These are phyloP conservation scores for Hydropotes inermis DNA, from an alignment of 2,113 vertebrate species.

Conservation along the genomic window DNA sequence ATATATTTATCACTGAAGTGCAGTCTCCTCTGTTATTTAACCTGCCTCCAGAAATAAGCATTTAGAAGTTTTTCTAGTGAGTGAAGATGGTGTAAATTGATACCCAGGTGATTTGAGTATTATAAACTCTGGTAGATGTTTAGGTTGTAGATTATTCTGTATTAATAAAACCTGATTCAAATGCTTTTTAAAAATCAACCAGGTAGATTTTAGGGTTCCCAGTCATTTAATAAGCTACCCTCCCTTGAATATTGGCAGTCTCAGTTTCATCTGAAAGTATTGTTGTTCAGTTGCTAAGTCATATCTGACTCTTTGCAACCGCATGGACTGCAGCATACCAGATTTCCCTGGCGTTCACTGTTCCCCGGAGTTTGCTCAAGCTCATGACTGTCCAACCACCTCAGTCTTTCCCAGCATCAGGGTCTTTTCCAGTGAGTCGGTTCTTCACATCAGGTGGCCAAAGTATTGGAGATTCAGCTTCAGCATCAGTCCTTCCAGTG, in stretches of 20 bases:
- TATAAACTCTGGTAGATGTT: neutral
- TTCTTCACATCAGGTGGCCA: neutral
- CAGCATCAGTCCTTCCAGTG: neutral
- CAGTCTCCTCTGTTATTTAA: neutral
- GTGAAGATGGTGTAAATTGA: neutral
- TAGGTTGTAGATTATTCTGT: neutral
- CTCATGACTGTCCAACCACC: neutral
- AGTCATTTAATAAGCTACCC: neutral
- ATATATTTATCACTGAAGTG: neutral
- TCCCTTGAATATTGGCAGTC: neutral
- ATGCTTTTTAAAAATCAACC: slow-evolving; percentile 1
- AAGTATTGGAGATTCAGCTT: neutral
- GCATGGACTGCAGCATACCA: neutral
- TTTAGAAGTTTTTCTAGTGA: neutral
- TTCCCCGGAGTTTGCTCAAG: neutral
- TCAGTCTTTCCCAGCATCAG: neutral
- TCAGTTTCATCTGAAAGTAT: neutral
- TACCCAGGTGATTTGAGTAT: neutral
- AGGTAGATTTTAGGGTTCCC: neutral
- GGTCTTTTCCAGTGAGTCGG: neutral
- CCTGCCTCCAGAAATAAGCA: neutral
- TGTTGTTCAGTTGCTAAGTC: neutral
- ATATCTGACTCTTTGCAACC: neutral
- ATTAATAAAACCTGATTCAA: neutral
- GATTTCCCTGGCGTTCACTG: neutral